Conservation (phyloP, 2,113 vertebrate species). For the Nettapus auritus region DNA sequence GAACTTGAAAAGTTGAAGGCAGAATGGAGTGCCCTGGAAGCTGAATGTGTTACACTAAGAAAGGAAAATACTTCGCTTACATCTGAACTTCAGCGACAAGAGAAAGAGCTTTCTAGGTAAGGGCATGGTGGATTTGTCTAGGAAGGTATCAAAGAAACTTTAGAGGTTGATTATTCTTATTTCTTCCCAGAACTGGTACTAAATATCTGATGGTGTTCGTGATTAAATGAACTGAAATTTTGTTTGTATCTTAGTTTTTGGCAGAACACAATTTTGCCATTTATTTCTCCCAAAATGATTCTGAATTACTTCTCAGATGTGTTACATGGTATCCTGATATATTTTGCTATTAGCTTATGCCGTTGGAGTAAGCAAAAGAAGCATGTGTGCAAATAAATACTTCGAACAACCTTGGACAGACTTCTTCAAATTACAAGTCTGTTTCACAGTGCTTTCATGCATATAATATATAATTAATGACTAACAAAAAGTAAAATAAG, state of each 20-base stretch:
- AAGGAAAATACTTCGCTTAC: slow-evolving; percentile 83
- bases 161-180: not conserved
- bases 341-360: not conserved
- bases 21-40: slow-evolving; percentile 85
- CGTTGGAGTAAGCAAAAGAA: not conserved
- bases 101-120: slow-evolving; percentile 92
- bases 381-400: not conserved
- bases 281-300: not conserved
- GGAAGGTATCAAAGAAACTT: not conserved
- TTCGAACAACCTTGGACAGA: not conserved
- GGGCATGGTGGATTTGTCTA: not conserved
- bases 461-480: not conserved
- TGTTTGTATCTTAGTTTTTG: not conserved
- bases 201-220: not conserved
- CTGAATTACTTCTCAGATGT: not conserved
- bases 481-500: not conserved
- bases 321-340: not conserved
- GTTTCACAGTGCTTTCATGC: not conserved
- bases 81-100: slow-evolving; percentile 86
- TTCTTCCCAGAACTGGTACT: not conserved
- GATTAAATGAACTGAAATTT: not conserved
- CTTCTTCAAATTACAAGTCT: not conserved
- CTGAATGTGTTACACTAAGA: slow-evolving; percentile 86
- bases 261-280: not conserved
- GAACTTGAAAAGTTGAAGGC: slow-evolving; percentile 88